These are phyloP conservation scores for Heliconius aoede DNA, from an alignment of 2,888 invertebrate genomes.

Conservation along the genomic window DNA sequence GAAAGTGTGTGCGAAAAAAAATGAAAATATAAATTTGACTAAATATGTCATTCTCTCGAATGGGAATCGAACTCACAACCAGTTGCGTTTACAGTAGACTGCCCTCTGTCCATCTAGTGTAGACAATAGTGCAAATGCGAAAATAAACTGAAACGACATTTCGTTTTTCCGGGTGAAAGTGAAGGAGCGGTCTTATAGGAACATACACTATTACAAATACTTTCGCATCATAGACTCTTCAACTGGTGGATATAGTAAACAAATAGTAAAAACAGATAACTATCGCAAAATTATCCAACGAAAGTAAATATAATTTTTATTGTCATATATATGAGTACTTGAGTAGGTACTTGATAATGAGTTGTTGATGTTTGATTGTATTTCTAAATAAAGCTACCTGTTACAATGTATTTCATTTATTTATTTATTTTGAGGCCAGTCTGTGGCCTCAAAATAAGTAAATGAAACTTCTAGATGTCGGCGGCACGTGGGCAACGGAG, in stretches of 20 bases:
- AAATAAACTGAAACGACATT: slow-evolving; percentile 18
- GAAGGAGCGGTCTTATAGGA: slow-evolving; percentile 42
- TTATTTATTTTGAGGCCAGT: neutral
- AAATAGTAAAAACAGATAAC: slow-evolving; percentile 17
- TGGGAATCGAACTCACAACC: no score
- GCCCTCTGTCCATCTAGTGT: neutral
- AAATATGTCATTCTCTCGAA: no score
- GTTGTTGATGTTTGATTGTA: neutral
- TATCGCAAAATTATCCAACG: neutral
- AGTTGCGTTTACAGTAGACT: no score
- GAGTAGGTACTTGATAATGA: neutral
- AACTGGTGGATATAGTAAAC: slow-evolving; percentile 13
- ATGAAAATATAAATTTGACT: no score
- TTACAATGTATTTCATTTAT: neutral
- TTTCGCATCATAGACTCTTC: slow-evolving; percentile 30
- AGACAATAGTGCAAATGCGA: slow-evolving; percentile 6
- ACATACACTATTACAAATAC: slow-evolving; percentile 35
- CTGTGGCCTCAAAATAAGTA: no score
- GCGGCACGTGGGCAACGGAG: no score
- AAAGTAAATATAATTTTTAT: slow-evolving; percentile 24
- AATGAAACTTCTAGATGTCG: no score
- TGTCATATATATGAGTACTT: neutral
- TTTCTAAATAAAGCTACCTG: neutral
- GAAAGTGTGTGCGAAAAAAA: no score
- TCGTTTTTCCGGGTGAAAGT: slow-evolving; percentile 53